Conservation (phyloP, 2,888 invertebrate species). For the Cenopis cana region DNA sequence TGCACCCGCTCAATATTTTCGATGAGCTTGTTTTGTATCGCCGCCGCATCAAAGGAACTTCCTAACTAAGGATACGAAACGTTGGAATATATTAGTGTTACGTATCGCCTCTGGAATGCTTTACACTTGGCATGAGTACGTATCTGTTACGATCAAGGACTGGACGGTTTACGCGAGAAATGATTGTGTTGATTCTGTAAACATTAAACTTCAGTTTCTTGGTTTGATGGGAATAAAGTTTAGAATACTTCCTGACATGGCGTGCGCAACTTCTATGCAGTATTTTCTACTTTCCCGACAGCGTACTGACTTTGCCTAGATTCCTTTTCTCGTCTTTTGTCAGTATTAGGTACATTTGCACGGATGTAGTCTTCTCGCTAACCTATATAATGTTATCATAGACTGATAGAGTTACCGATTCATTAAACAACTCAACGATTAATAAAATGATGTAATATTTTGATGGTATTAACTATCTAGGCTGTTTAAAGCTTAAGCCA, state of each 20-base stretch:
- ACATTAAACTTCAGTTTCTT: background rate
- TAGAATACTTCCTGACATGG: too few species aligned
- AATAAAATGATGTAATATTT: constrained; percentile 3
- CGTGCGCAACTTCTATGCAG: too few species aligned
- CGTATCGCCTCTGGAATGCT: constrained; percentile 60
- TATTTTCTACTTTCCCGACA: too few species aligned
- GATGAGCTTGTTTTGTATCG: constrained; percentile 72
- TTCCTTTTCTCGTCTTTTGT: too few species aligned
- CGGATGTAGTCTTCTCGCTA: background rate
- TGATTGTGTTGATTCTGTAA: constrained; percentile 40
- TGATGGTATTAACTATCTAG: background rate
- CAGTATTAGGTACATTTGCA: too few species aligned
- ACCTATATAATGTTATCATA: background rate
- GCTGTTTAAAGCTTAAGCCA: too few species aligned
- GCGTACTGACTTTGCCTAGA: too few species aligned
- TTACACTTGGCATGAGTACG: constrained; percentile 60
- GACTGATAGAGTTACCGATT: background rate
- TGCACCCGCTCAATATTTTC: constrained; percentile 70
- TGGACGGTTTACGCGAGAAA: constrained; percentile 34
- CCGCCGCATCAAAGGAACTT: constrained; percentile 78
- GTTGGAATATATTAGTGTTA: constrained; percentile 63
- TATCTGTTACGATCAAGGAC: constrained; percentile 54
- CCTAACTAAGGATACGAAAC: constrained; percentile 70
- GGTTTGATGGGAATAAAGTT: too few species aligned
- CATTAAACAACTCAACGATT: background rate